Evolutionary conservation across 2,888 invertebrate species (phyloP), one percentile per base, ranked within the genome.

Genomic region (Cordylochernes scorpioides): DNA sequence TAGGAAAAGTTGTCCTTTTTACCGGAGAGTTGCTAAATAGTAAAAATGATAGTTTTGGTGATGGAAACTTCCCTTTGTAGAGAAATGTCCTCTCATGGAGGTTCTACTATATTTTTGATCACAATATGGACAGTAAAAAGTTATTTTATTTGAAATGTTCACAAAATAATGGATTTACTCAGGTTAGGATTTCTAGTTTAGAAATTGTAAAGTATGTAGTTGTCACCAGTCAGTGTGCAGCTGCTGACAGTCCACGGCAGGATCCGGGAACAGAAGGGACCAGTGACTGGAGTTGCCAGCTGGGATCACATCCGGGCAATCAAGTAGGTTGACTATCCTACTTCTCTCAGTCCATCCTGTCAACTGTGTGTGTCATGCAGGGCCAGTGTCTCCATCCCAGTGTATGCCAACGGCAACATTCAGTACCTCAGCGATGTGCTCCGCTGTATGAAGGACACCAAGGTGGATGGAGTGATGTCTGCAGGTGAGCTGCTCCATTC

Each of bases 391-490:
- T 68, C 65, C 36, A 71, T 97, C 46, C 94, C 97, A 9, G 77
- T 97, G 47, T 69, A 94, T 51, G 86, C 91, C 15, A 97, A 97
- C 60, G 94, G 97, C 10, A 97, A 97, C 50, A 80, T 97, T 42
- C 82, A 91, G 52, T 74, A 72, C 45, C 52, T 78, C 43, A 67
- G 70, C 46, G 94, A 97, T 61, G 67, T 80, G 2, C 57, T 70
- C 32, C 61, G 69, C 38, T 97, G 94, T 51, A 54, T 94, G 28
- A 58, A 65, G 31, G 71, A 66, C 45, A 94, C 91, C 1, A 71
- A 71, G 16, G 86, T 70, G 1, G 50, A 58, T 31, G 61, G 59
- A 3, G 55, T 62, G 1, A 62, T 62, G 61, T 51, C 52, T 29
- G 62, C 61, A 35, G 57, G 55, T 55, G 40, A 31, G 22, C 17